A percentile compares a stretch with the other conserved stretches of the same genome.
These are phyloP conservation scores for Hypomecis punctinalis DNA, from an alignment of 2,888 invertebrate species.

Conservation along the genomic window DNA sequence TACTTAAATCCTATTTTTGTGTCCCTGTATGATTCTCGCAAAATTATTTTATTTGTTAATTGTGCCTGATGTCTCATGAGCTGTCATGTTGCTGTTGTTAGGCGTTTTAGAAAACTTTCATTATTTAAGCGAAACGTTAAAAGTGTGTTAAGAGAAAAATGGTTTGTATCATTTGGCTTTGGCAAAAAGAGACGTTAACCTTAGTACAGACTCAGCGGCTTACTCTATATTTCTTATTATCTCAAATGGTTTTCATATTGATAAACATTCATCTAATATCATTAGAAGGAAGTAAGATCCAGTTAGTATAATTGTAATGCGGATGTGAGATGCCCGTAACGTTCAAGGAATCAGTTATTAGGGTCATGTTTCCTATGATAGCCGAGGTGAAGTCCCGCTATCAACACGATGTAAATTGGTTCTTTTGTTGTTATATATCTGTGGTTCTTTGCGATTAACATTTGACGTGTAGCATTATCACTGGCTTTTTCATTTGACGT, in stretches of 20 bases:
- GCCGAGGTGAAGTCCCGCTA: slow-evolving; percentile 20
- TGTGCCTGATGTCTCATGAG: too few relatives aligned
- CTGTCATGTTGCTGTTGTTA: too few relatives aligned
- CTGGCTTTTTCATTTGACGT: not conserved
- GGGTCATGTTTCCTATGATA: slow-evolving; percentile 39
- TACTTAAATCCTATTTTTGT: too few relatives aligned
- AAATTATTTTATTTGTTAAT: too few relatives aligned
- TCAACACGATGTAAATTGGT: slow-evolving; percentile 18
- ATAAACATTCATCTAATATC: slow-evolving; percentile 31
- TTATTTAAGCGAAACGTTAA: not conserved
- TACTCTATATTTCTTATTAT: slow-evolving; percentile 18
- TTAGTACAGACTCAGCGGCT: too few relatives aligned
- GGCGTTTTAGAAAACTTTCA: too few relatives aligned
- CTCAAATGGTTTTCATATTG: slow-evolving; percentile 23
- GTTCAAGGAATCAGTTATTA: slow-evolving; percentile 44
- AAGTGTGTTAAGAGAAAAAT: too few relatives aligned
- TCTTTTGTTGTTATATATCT: too few relatives aligned
- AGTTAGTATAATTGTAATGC: slow-evolving; percentile 45
- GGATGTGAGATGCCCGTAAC: slow-evolving; percentile 47
- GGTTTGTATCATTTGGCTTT: not conserved
- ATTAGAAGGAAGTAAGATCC: slow-evolving; percentile 39
- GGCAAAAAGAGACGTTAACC: slow-evolving; percentile 16
- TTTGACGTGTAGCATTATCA: not conserved
- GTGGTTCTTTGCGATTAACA: not conserved
- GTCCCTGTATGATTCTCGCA: too few relatives aligned